Percentiles rank a stretch among this genome's conserved stretches.
These are phyloP conservation scores for Microcaecilia unicolor DNA, from an alignment of 2,797 vertebrate species.

Conservation along the genomic window DNA sequence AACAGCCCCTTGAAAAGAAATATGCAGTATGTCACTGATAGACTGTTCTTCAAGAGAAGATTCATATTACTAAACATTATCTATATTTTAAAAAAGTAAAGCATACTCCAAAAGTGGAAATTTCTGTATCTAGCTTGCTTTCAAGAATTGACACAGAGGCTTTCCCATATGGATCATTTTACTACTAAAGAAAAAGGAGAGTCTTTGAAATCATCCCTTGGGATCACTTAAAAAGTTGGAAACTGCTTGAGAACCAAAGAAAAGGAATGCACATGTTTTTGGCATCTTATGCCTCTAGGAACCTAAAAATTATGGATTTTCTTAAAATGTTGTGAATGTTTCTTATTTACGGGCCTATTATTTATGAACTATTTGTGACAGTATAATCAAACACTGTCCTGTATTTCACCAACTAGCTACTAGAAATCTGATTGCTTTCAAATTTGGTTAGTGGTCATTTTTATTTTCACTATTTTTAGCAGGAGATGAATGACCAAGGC, in stretches of 20 bases:
- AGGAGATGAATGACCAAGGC: not conserved
- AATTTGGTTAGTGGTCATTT: conserved; percentile 13
- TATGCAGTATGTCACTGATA: too few species aligned
- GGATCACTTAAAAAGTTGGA: conserved; percentile 21
- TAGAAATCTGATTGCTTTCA: conserved; percentile 5
- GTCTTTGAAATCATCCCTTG: conserved; percentile 21
- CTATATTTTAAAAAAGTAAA: too few species aligned
- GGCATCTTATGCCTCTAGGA: conserved; percentile 17
- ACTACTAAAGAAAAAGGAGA: conserved; percentile 27
- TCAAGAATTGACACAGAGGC: conserved; percentile 15
- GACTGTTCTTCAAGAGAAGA: too few species aligned
- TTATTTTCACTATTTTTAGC: conserved; percentile 8
- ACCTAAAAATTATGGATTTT: conserved; percentile 22
- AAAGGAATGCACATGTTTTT: conserved; percentile 21
- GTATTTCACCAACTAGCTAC: conserved; percentile 16
- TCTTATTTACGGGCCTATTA: conserved; percentile 17
- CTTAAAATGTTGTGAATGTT: conserved; percentile 5
- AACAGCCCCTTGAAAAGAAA: too few species aligned
- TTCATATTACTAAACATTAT: too few species aligned
- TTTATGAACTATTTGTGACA: conserved; percentile 10
- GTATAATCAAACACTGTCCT: conserved; percentile 4
- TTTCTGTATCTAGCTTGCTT: conserved; percentile 1
- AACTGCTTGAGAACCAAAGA: conserved; percentile 9
- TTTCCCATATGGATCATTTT: conserved; percentile 47
- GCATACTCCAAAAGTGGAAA: too few species aligned